Percentiles rank a stretch among this genome's conserved stretches.
These are phyloP conservation scores for Camponotus pennsylvanicus DNA, from an alignment of 1,140 invertebrate genomes.

Conservation along the genomic window DNA sequence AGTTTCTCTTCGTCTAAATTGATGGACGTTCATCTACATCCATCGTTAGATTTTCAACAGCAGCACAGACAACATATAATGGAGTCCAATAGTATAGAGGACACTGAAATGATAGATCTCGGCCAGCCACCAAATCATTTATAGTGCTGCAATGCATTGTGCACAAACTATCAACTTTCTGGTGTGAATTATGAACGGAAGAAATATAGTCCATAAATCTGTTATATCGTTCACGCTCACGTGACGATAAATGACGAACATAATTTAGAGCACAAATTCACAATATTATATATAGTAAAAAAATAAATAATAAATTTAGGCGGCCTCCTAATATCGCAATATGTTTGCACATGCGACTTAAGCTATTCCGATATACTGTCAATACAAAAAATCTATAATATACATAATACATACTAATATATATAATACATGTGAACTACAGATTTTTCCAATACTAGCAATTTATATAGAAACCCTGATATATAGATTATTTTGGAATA, in stretches of 20 bases:
- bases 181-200: slow-evolving; percentile 11
- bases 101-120: slow-evolving; percentile 83
- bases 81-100: slow-evolving; percentile 80
- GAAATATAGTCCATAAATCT: slow-evolving; percentile 42
- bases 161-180: slow-evolving; percentile 26
- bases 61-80: slow-evolving; percentile 81
- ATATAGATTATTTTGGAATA: slow-evolving; percentile 31
- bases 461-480: no score
- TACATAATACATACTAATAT: no score
- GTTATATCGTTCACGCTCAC: slow-evolving; percentile 47
- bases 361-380: no score
- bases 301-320: slow-evolving; percentile 31
- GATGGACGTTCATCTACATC: slow-evolving; percentile 74
- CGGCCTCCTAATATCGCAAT: slow-evolving; percentile 21
- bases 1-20: slow-evolving; percentile 78
- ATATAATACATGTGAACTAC: no score
- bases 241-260: slow-evolving; percentile 33
- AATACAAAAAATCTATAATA: no score
- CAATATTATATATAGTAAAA: slow-evolving; percentile 50
- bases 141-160: slow-evolving; percentile 69
- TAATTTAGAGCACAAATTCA: slow-evolving; percentile 73
- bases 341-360: slow-evolving; percentile 18
- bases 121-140: slow-evolving; percentile 77
- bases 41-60: slow-evolving; percentile 77
- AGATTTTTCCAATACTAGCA: no score